Evolutionary conservation across 2,113 vertebrate genomes (phyloP).

Genomic region (Craseonycteris thonglongyai): DNA sequence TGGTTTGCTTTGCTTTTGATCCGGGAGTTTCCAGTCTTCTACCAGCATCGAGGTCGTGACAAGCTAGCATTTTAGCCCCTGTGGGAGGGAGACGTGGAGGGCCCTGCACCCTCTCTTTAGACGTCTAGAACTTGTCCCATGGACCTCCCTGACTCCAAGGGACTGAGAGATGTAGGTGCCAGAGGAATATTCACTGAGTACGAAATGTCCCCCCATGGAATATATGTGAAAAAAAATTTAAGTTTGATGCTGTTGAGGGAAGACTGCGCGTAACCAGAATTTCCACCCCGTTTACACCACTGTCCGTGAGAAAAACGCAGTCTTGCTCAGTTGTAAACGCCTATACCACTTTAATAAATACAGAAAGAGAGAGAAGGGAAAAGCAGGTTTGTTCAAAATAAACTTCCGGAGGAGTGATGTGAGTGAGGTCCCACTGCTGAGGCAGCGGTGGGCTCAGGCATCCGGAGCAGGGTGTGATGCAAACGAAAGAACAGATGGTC

Average conservation of each 20-base stretch:
- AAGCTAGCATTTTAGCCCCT: too few species aligned
- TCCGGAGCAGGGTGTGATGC: not conserved
- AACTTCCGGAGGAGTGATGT: not conserved
- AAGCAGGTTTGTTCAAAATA: not conserved
- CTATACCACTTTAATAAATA: not conserved
- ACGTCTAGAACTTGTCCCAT: not conserved
- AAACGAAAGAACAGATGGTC: not conserved
- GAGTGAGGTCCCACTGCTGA: not conserved
- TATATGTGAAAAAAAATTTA: not conserved
- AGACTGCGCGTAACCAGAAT: not conserved
- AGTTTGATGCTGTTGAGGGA: not conserved
- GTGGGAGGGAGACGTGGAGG: too few species aligned
- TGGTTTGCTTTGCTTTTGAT: not conserved
- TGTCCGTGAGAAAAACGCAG: not conserved
- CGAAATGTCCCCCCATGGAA: not conserved
- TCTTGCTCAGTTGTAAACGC: not conserved
- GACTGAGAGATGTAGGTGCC: not conserved
- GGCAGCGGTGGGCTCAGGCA: not conserved
- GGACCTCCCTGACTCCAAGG: not conserved
- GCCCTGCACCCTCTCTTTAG: fast-evolving
- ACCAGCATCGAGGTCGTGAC: not conserved
- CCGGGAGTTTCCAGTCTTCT: not conserved
- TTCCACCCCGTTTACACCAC: not conserved
- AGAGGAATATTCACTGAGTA: not conserved
- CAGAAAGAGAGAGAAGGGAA: too few species aligned